phyloP scores from a whole-genome alignment of 1,140 invertebrate species.

The Atta texana region DNA sequence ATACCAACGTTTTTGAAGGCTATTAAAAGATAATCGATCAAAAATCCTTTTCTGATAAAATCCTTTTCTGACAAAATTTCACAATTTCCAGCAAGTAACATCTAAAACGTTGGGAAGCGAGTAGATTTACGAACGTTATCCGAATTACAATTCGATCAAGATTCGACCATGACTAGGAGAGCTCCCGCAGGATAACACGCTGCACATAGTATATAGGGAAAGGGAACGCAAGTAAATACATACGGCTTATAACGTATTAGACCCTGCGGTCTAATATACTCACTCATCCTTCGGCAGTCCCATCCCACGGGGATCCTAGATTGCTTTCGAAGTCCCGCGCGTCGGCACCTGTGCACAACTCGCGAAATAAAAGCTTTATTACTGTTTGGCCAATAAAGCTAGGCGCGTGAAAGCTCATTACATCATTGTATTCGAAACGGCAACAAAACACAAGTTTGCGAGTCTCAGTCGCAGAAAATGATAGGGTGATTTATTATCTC shows the following conservation, averaged over 20 bases:
- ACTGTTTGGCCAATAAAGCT: conserved; percentile 48
- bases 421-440: conserved; percentile 31
- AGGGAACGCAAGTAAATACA: conserved; percentile 44
- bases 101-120: background rate
- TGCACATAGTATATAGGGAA: conserved; percentile 24
- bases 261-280: conserved; percentile 68
- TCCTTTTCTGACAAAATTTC: background rate
- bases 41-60: background rate
- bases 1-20: background rate
- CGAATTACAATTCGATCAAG: conserved; percentile 46
- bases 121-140: conserved; percentile 29
- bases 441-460: conserved; percentile 2
- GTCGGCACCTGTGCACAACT: conserved; percentile 46
- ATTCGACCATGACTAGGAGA: conserved; percentile 2
- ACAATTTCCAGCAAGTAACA: background rate
- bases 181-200: conserved; percentile 30
- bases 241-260: conserved; percentile 70
- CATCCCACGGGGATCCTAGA: conserved; percentile 16
- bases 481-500: background rate
- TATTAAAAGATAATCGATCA: conserved; percentile 27
- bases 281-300: conserved; percentile 40
- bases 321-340: conserved; percentile 48
- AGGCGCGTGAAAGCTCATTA: conserved; percentile 44
- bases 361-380: conserved; percentile 61
- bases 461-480: background rate